phyloP scores from a whole-genome alignment of 2,113 vertebrate species.

The Amphiprion ocellaris region DNA sequence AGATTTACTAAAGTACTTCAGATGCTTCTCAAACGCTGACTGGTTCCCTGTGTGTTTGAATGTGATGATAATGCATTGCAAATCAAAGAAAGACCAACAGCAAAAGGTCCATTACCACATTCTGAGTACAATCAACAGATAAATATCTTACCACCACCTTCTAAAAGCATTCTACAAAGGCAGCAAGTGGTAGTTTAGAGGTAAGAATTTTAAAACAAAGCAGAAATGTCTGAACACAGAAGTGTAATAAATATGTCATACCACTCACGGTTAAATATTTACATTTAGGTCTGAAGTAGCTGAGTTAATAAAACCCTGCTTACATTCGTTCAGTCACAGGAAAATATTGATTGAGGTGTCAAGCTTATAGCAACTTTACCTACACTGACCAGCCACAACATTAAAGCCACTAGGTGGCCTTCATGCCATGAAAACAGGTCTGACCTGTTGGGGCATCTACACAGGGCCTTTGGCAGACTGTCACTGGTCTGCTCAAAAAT shows the following conservation, averaged over 20 bases:
- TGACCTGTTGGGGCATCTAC: too few relatives aligned
- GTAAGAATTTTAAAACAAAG: slow-evolving; percentile 47
- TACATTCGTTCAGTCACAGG: slow-evolving; percentile 45
- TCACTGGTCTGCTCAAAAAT: too few relatives aligned
- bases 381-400: background rate
- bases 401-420: too few relatives aligned
- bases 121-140: background rate
- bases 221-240: slow-evolving; percentile 15
- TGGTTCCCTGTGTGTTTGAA: background rate
- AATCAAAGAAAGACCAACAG: slow-evolving; percentile 29
- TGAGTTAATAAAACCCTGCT: slow-evolving; percentile 24
- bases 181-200: slow-evolving; percentile 43
- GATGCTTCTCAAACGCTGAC: background rate
- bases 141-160: background rate
- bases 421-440: too few relatives aligned
- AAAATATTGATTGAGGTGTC: background rate
- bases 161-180: slow-evolving; percentile 48
- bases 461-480: too few relatives aligned
- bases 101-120: slow-evolving; percentile 13
- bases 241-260: slow-evolving; percentile 42
- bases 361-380: background rate
- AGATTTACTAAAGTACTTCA: background rate
- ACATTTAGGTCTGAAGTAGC: slow-evolving; percentile 20
- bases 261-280: slow-evolving; percentile 9
- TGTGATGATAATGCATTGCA: background rate